A percentile compares a stretch with the other conserved stretches of the same genome.
These are phyloP conservation scores for Megaustenia siamemsis DNA, from an alignment of 2,888 invertebrate species.

Conservation along the genomic window DNA sequence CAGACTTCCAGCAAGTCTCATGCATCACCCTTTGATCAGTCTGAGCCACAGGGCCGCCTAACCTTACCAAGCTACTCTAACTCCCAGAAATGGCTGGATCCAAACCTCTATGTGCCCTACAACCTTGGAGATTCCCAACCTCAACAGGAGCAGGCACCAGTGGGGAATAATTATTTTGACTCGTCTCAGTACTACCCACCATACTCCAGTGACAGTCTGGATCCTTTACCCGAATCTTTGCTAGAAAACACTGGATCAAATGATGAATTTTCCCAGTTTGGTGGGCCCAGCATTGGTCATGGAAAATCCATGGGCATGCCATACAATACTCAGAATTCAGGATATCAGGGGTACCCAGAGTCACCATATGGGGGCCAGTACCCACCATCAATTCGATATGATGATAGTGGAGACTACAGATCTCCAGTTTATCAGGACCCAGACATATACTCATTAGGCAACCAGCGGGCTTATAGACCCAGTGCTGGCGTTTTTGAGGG, in stretches of 20 bases:
- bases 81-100: constrained; percentile 44
- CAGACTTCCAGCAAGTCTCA: background rate
- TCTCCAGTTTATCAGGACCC: constrained; percentile 43
- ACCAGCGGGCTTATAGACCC: constrained; percentile 31
- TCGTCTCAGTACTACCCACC: constrained; percentile 34
- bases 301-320: constrained; percentile 8
- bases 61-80: constrained; percentile 20
- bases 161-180: constrained; percentile 31
- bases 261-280: constrained; percentile 51
- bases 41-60: background rate
- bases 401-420: constrained; percentile 47
- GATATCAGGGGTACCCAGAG: constrained; percentile 38
- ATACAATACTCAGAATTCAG: constrained; percentile 26
- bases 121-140: constrained; percentile 9
- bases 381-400: constrained; percentile 22
- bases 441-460: constrained; percentile 42
- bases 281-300: constrained; percentile 43
- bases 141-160: constrained; percentile 24
- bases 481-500: constrained; percentile 51
- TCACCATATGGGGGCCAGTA: constrained; percentile 34
- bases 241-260: constrained; percentile 31
- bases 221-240: constrained; percentile 38
- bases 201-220: constrained; percentile 23
- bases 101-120: constrained; percentile 37
- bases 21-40: background rate